Percentiles rank a stretch among this genome's conserved stretches.
Evolutionary conservation across 2,888 invertebrate genomes (phyloP).

Genomic region (Oegoconia quadripuncta): DNA sequence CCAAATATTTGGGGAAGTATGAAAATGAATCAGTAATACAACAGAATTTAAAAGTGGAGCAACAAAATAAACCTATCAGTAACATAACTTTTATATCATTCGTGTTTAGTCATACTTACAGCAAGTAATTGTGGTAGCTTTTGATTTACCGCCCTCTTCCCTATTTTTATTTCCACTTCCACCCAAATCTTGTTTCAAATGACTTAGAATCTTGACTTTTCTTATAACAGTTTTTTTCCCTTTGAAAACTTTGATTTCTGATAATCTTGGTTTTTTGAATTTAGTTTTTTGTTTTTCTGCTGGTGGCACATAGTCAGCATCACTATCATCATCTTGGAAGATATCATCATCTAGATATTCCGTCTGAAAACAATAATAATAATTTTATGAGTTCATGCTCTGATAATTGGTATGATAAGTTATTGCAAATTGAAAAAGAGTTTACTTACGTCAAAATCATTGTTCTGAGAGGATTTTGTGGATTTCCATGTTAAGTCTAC

Average conservation of each 20-base stretch:
- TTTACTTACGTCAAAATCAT: conserved; percentile 50
- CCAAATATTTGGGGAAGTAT: too few relatives aligned
- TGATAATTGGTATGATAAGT: conserved; percentile 1
- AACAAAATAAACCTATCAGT: too few relatives aligned
- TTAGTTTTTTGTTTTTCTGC: conserved; percentile 44
- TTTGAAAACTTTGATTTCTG: conserved; percentile 64
- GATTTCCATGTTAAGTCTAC: conserved; percentile 54
- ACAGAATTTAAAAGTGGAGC: too few relatives aligned
- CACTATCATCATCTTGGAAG: conserved; percentile 63
- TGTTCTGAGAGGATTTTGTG: conserved; percentile 26
- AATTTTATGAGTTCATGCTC: conserved; percentile 1
- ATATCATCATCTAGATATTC: conserved; percentile 61
- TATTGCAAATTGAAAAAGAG: not conserved
- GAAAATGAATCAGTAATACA: too few relatives aligned
- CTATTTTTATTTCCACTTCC: conserved; percentile 26
- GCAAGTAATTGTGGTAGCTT: conserved; percentile 67
- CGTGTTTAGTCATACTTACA: conserved; percentile 45
- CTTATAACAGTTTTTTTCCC: conserved; percentile 55
- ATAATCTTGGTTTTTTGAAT: conserved; percentile 64
- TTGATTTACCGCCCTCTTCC: conserved; percentile 40
- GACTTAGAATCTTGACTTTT: conserved; percentile 58
- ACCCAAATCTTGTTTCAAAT: conserved; percentile 42
- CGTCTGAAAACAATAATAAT: conserved; percentile 28
- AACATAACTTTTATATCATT: too few relatives aligned
- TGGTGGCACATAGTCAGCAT: conserved; percentile 64